These are phyloP conservation scores for Leptonema lineaticorne DNA, from an alignment of 1,140 invertebrate genomes.

Conservation along the genomic window DNA sequence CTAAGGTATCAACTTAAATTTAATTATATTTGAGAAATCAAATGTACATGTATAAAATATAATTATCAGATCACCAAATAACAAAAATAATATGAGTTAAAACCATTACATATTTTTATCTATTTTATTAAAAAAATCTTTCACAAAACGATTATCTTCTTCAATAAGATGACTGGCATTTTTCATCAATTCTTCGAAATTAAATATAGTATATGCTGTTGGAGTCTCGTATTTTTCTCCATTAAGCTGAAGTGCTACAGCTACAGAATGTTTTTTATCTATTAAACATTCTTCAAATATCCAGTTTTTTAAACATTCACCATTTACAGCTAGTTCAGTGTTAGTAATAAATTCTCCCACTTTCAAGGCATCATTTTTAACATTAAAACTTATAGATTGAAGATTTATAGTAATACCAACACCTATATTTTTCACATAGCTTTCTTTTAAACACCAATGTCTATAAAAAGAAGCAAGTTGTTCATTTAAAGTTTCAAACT, in stretches of 20 bases:
- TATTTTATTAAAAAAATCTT: constrained; percentile 56
- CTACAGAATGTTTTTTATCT: constrained; percentile 77
- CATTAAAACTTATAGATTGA: constrained; percentile 71
- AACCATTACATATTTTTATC: constrained; percentile 48
- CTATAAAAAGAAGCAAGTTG: constrained; percentile 78
- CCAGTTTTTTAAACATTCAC: constrained; percentile 66
- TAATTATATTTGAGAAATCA: too few relatives aligned
- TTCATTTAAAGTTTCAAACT: constrained; percentile 53
- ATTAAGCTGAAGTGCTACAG: constrained; percentile 64
- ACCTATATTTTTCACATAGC: constrained; percentile 89
- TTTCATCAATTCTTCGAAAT: constrained; percentile 59
- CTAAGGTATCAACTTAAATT: too few relatives aligned
- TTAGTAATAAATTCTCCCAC: constrained; percentile 59
- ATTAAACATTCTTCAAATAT: constrained; percentile 84
- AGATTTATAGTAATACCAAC: constrained; percentile 81
- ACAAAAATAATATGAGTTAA: too few relatives aligned
- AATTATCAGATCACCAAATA: too few relatives aligned
- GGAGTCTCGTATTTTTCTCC: constrained; percentile 33
- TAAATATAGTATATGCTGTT: constrained; percentile 52
- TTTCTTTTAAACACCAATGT: constrained; percentile 94
- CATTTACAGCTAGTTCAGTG: constrained; percentile 69
- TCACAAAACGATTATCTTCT: constrained; percentile 58
- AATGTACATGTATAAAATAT: too few relatives aligned
- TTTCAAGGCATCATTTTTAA: constrained; percentile 56
- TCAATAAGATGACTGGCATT: constrained; percentile 56